Base-by-base conservation (phyloP, 2,797 vertebrate species). In the Crypturellus tataupa region DNA sequence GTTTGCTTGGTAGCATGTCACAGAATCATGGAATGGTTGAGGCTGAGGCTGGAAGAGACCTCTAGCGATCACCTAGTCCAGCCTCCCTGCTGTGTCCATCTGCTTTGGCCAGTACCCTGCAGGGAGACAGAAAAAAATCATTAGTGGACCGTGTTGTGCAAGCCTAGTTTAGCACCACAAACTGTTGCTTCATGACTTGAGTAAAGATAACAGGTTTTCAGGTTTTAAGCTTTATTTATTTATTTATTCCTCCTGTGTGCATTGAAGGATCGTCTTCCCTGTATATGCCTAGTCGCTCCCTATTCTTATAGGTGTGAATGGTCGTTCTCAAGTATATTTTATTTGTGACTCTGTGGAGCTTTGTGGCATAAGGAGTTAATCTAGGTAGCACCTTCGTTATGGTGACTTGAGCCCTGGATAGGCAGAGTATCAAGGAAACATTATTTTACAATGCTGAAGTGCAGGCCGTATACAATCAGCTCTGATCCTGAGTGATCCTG, bases 371-470 rank as follows among this genome's bases (percentile, higher is more conserved):
- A 72, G 9, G n/a, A 33, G 35, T 85, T 89, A 85, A 62, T 76
- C 46, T 46, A 39, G 51, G 18, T 90, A 5, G 78, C 35, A 62
- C 84, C 29, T 73, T 35, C 65, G 53, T 4, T 69, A 12, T 75
- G 63, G 27, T 73, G 51, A 14, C 37, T 53, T 60, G 12, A 90
- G 59, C n/a, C 65, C 59, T 33, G 83, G 71, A 31, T 33, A 64
- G 42, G 10, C 85, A 68, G 63, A 44, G 10, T 24, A 53, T 59
- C 6, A 56, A 69, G 63, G 29, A 84, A 69, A 86, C 25, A 10
- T 81, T 92, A 20, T 77, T 81, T 91, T 69, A 55, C 69, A 76
- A 19, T 62, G 68, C 63, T 84, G 23, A 72, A 29, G 72, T 73
- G 13, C 76, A 79, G 86, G 51, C 49, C 29, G 0, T 42, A 2